Percentiles rank a stretch among this genome's conserved stretches.
Conservation (phyloP, 2,888 invertebrate genomes). For the Axea sp. region DNA sequence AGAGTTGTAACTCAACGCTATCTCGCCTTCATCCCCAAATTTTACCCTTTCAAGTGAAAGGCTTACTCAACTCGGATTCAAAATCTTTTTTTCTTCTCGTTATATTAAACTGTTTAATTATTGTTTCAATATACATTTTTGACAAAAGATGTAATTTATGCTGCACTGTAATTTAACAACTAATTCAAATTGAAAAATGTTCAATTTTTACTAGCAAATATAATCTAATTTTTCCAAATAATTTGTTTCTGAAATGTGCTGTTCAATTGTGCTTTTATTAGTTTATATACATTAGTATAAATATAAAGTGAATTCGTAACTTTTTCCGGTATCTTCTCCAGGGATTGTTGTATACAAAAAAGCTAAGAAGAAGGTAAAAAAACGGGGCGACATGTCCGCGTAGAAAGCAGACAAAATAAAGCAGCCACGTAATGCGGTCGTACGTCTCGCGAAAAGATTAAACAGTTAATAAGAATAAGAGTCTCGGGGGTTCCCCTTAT, state of each 20-base stretch:
- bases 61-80: conserved; percentile 51
- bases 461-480: conserved; percentile 80
- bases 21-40: conserved; percentile 72
- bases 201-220: too few relatives aligned
- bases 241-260: too few relatives aligned
- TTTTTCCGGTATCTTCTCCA: conserved; percentile 43
- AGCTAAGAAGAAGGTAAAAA: conserved; percentile 31
- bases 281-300: conserved; percentile 31
- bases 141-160: too few relatives aligned
- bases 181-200: too few relatives aligned
- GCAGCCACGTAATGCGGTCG: conserved; percentile 77
- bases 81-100: conserved; percentile 25
- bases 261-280: too few relatives aligned
- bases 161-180: too few relatives aligned
- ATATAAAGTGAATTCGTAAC: conserved; percentile 41
- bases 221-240: too few relatives aligned
- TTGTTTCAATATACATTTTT: too few relatives aligned
- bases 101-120: conserved; percentile 4
- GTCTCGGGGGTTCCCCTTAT: conserved; percentile 74
- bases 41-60: conserved; percentile 62
- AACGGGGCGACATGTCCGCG: conserved; percentile 56
- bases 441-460: conserved; percentile 79
- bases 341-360: conserved; percentile 47
- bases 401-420: conserved; percentile 72
- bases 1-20: conserved; percentile 79